These are phyloP conservation scores for Campoletis sonorensis DNA, from an alignment of 1,140 invertebrate genomes.

Conservation along the genomic window DNA sequence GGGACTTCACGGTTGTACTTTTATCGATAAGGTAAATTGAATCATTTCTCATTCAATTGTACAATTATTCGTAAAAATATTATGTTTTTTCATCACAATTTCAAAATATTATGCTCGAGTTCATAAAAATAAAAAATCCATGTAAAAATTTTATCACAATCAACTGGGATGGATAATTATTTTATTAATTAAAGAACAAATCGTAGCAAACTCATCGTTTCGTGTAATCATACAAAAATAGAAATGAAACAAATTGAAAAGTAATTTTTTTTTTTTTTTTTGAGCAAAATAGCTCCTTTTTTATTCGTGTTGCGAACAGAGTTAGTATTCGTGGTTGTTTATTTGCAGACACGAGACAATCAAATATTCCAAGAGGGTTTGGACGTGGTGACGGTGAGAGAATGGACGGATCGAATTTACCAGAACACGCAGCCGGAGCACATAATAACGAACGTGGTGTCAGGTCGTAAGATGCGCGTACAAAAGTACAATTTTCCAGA, in stretches of 20 bases:
- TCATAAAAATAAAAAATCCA: too few relatives aligned
- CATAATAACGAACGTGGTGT: slow-evolving; percentile 94
- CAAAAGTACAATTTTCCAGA: slow-evolving; percentile 96
- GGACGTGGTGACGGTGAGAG: slow-evolving; percentile 91
- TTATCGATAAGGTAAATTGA: slow-evolving; percentile 91
- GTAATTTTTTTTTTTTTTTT: too few relatives aligned
- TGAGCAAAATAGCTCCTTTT: neutral
- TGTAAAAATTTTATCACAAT: too few relatives aligned
- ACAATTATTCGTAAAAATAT: too few relatives aligned
- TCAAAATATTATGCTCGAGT: too few relatives aligned
- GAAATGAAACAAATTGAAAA: too few relatives aligned
- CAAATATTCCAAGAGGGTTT: slow-evolving; percentile 90
- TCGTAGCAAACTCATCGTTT: too few relatives aligned
- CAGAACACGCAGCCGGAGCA: slow-evolving; percentile 94
- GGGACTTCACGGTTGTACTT: slow-evolving; percentile 93
- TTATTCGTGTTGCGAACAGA: neutral
- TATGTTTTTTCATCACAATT: too few relatives aligned
- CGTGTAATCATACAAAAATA: too few relatives aligned
- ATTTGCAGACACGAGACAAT: slow-evolving; percentile 85
- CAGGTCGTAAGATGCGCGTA: slow-evolving; percentile 92
- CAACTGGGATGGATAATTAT: too few relatives aligned
- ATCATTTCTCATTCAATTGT: too few relatives aligned
- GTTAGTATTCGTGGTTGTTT: slow-evolving; percentile 44
- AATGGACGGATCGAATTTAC: slow-evolving; percentile 96
- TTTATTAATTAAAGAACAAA: too few relatives aligned